Base-by-base conservation (phyloP, 2,113 vertebrate species). In the Sinocyclocheilus rhinocerous region DNA sequence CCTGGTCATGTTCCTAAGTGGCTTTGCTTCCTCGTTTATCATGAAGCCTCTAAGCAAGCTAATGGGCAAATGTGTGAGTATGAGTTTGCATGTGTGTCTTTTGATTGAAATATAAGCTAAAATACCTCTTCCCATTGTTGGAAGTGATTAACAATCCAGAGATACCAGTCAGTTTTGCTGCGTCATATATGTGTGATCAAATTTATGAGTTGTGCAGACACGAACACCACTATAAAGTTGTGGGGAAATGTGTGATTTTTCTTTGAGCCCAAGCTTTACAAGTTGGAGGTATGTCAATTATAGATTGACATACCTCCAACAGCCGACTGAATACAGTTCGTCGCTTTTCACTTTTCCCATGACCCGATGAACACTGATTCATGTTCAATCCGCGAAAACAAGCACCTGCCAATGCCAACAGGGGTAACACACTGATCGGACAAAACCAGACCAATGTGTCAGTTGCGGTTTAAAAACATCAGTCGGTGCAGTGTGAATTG, bases 1-100 rank as follows among this genome's bases (percentile, higher is more conserved):
- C 0, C 84, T 99, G 63, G 96, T 99, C 90, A 97, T 98, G 96
- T 99, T 97, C 10, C 0, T 99, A 82, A 99, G 98, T 0, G 97
- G 98, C 0, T 98, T 99, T 88, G 85, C 95, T 67, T 98, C 96
- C 26, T 99, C 98, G 0, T 95, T 99, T 87, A 93, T 98, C 87
- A 98, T 99, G 97, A 99, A 98, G 88, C 95, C 97, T 0, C 24
- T 98, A 89, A 98, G 95, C 90, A 96, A 93, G 89, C 91, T 80
- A 63, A 94, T 98, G 0, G 98, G 98, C 48, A 95, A 97, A 83
- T 95, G 94, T 12, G 98, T 99, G 91, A 98, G 98, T 92, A 3
- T 50, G 11, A 52, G 16, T 50, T 16, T 72, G 26, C 55, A 61
- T 63, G 8, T 15, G 18, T 48, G 42, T 48, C 22, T 22, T n/a